A percentile compares a stretch with the other conserved stretches of the same genome.
Conservation (phyloP, 1,140 invertebrate species). For the Panulirus ornatus region DNA sequence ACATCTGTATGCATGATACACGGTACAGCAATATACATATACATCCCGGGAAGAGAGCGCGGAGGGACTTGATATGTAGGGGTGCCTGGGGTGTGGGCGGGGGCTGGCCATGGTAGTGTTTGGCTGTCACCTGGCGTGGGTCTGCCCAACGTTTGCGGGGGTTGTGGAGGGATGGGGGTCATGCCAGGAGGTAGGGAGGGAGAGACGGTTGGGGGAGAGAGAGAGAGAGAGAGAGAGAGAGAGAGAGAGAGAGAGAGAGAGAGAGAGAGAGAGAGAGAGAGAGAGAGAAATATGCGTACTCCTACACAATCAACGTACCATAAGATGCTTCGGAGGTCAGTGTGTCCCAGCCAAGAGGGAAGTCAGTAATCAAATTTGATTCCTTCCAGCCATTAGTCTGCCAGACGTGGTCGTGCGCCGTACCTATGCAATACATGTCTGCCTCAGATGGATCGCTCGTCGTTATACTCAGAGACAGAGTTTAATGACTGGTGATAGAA, state of each 20-base stretch:
- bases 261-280: constrained; percentile 15
- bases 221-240: constrained; percentile 7
- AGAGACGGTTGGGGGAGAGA: constrained; percentile 10
- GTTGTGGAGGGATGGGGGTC: no score
- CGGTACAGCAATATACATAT: no score
- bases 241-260: constrained; percentile 1
- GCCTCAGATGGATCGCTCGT: not conserved
- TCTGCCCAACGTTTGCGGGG: no score
- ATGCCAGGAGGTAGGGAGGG: no score
- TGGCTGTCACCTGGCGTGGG: no score
- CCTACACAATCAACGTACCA: not conserved
- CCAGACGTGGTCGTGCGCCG: not conserved
- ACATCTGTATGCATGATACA: no score
- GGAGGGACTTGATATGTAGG: no score
- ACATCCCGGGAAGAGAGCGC: no score
- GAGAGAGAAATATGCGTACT: not conserved
- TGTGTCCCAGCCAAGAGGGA: not conserved
- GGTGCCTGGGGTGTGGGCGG: no score
- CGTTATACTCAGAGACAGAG: constrained; percentile 7
- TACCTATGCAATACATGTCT: not conserved
- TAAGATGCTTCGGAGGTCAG: not conserved
- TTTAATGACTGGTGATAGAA: constrained; percentile 5
- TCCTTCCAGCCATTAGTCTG: not conserved
- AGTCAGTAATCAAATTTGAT: constrained; percentile 11
- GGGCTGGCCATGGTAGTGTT: no score